phyloP scores from a whole-genome alignment of 1,140 invertebrate species.

The Caerostris extrusa region DNA sequence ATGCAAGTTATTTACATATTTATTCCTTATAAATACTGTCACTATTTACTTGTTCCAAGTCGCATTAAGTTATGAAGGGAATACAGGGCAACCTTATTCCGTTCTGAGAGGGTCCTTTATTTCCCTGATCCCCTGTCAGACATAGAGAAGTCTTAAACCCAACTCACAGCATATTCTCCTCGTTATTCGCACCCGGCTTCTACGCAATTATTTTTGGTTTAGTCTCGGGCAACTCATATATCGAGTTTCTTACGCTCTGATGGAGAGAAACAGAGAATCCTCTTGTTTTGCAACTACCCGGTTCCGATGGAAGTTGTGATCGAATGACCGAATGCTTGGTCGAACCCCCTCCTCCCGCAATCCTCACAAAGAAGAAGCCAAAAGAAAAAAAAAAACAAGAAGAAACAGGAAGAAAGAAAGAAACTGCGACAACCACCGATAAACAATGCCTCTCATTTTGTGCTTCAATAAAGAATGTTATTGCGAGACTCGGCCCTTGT shows the following conservation, averaged over 20 bases:
- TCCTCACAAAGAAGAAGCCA: neutral
- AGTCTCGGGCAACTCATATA: neutral
- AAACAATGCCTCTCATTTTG: slow-evolving; percentile 22
- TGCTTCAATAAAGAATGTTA: neutral
- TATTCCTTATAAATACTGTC: too few species aligned
- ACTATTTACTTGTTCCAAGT: too few species aligned
- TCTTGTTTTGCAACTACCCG: neutral
- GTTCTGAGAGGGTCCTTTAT: neutral
- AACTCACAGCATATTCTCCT: neutral
- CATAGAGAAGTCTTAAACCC: neutral
- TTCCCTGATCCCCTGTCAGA: neutral
- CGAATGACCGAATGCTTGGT: slow-evolving; percentile 6
- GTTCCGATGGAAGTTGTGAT: slow-evolving; percentile 21
- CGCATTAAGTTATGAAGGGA: too few species aligned
- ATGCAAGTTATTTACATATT: too few species aligned
- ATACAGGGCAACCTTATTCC: too few species aligned
- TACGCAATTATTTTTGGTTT: slow-evolving; percentile 32
- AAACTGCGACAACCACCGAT: slow-evolving; percentile 14
- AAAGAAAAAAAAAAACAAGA: neutral
- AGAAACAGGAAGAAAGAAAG: neutral
- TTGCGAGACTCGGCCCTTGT: neutral
- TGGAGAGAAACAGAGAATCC: neutral
- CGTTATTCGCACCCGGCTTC: neutral
- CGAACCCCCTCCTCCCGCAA: neutral
- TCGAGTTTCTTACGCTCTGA: slow-evolving; percentile 26